These are phyloP conservation scores for Danaus melanippus DNA, from an alignment of 1,140 invertebrate genomes.

Conservation along the genomic window DNA sequence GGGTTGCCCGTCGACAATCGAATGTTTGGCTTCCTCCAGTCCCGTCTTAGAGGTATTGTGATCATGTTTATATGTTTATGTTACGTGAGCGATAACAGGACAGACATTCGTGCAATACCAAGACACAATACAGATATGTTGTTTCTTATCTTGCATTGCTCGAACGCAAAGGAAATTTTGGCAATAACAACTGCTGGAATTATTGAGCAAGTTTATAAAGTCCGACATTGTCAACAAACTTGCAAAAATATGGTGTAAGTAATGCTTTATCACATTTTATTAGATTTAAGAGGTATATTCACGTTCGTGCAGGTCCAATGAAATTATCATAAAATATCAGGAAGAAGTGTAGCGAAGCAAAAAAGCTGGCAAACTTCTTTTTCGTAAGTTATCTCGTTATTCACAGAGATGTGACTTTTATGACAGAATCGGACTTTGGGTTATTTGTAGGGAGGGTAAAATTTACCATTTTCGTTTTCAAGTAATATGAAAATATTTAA, in stretches of 20 bases:
- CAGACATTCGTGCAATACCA: conserved; percentile 24
- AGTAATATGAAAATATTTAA: background rate
- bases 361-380: conserved; percentile 46
- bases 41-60: conserved; percentile 39
- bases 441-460: conserved; percentile 43
- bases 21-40: conserved; percentile 48
- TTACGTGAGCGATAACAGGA: conserved; percentile 32
- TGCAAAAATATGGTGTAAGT: conserved; percentile 2
- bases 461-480: conserved; percentile 9
- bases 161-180: conserved; percentile 1
- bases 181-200: conserved; percentile 6
- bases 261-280: conserved; percentile 6
- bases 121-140: conserved; percentile 13
- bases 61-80: conserved; percentile 43
- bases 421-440: conserved; percentile 45
- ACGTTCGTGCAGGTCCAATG: conserved; percentile 35
- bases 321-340: conserved; percentile 56
- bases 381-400: conserved; percentile 56
- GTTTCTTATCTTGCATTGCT: conserved; percentile 15
- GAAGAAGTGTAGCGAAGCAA: conserved; percentile 38
- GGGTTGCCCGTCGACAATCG: conserved; percentile 39
- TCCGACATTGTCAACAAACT: background rate
- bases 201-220: conserved; percentile 6
- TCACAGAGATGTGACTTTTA: conserved; percentile 62
- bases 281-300: conserved; percentile 24